Conservation (phyloP, 2,113 vertebrate genomes). For the Salvator merianae region DNA sequence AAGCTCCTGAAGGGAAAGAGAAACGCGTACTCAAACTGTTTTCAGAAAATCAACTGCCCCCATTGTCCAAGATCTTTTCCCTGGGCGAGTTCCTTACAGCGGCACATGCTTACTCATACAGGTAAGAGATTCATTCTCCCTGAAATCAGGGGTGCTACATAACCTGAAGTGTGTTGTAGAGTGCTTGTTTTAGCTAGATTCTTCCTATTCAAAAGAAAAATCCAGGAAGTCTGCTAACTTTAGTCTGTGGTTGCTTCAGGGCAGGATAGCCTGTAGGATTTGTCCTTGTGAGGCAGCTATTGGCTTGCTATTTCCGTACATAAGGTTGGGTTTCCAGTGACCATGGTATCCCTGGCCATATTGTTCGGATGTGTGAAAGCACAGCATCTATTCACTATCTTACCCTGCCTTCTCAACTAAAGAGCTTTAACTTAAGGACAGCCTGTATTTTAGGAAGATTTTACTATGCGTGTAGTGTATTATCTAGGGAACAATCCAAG, state of each 20-base stretch:
- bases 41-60: constrained; percentile 92
- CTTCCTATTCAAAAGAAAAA: not conserved
- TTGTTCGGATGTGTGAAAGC: no score
- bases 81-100: constrained; percentile 93
- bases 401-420: no score
- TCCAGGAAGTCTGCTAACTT: not conserved
- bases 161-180: not conserved
- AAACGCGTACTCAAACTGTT: constrained; percentile 90
- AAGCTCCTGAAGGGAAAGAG: constrained; percentile 85
- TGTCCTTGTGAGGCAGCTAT: no score
- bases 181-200: no score
- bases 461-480: not conserved
- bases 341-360: no score
- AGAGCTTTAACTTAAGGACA: no score
- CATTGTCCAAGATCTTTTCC: constrained; percentile 93
- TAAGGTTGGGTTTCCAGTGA: no score
- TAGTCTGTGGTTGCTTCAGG: not conserved
- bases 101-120: constrained; percentile 95
- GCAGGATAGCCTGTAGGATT: not conserved
- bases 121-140: constrained; percentile 75
- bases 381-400: no score
- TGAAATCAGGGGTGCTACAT: not conserved
- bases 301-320: no score
- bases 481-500: not conserved
- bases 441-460: not conserved